Evolutionary conservation across 2,797 vertebrate genomes (phyloP).

Genomic region (Heliangelus exortis): DNA sequence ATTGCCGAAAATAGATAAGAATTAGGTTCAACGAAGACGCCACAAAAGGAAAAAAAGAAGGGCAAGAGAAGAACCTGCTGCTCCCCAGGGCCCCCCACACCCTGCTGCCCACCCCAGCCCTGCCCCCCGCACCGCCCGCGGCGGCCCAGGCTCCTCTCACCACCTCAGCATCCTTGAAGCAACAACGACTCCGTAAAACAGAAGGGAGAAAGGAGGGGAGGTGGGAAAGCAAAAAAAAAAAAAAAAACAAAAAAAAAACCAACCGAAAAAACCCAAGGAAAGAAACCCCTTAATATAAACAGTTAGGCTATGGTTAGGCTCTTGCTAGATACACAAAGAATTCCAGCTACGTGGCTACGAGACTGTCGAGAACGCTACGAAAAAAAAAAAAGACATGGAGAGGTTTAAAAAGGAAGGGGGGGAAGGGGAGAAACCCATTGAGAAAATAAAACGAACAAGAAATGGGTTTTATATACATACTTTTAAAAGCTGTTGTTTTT

Average conservation of each 20-base stretch:
- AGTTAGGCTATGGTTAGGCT: constrained; percentile 80
- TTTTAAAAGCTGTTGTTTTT: constrained; percentile 89
- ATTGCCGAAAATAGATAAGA: constrained; percentile 99
- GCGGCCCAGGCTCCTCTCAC: constrained; percentile 82
- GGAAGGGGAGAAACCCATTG: constrained; percentile 33
- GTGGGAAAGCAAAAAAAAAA: background rate
- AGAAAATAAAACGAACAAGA: constrained; percentile 84
- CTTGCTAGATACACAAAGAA: constrained; percentile 79
- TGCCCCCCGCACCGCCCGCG: background rate
- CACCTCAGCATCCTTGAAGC: constrained; percentile 87
- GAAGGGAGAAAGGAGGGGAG: constrained; percentile 44
- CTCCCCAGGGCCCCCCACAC: constrained; percentile 54
- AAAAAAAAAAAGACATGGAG: constrained; percentile 79
- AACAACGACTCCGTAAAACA: constrained; percentile 68
- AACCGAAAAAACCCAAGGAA: background rate
- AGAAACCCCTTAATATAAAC: constrained; percentile 79
- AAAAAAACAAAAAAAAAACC: too few relatives aligned
- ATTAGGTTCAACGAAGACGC: constrained; percentile 93
- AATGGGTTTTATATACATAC: constrained; percentile 89
- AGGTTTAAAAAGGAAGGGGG: constrained; percentile 77
- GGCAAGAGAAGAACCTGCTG: constrained; percentile 86
- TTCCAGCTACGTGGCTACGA: constrained; percentile 77
- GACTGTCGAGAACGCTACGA: constrained; percentile 79
- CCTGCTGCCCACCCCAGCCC: background rate
- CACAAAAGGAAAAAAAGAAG: constrained; percentile 91